A percentile compares a stretch with the other conserved stretches of the same genome.
Conservation (phyloP, 37 sponge, comb jelly and placozoan genomes). For the Hexactinellida sp. region DNA sequence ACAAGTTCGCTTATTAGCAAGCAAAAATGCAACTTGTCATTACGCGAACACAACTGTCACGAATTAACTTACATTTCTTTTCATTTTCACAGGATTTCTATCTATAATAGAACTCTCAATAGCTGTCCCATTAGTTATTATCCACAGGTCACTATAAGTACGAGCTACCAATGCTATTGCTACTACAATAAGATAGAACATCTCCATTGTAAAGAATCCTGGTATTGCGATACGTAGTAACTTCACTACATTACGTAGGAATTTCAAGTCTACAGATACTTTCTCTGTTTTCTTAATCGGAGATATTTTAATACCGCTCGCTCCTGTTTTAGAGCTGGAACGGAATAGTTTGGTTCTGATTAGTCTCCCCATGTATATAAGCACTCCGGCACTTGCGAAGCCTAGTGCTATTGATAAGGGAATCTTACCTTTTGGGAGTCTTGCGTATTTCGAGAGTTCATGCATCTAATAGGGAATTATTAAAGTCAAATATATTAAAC, state of each 20-base stretch:
- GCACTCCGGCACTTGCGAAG: not conserved
- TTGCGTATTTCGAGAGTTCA: not conserved
- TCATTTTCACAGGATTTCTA: slow-evolving; percentile 29
- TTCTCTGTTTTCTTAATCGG: slow-evolving; percentile 27
- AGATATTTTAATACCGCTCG: not conserved
- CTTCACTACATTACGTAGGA: slow-evolving; percentile 34
- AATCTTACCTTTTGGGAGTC: not conserved
- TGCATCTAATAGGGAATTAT: not conserved
- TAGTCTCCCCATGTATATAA: not conserved
- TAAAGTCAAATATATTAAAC: too few species aligned
- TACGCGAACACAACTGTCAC: too few species aligned
- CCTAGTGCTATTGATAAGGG: not conserved
- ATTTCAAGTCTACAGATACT: slow-evolving; percentile 56
- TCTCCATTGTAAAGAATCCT: slow-evolving; percentile 44
- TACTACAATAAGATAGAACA: slow-evolving; percentile 52
- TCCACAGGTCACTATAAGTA: slow-evolving; percentile 85
- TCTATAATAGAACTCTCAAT: slow-evolving; percentile 87
- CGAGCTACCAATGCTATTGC: slow-evolving; percentile 61
- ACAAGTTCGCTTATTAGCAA: too few species aligned
- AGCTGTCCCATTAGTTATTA: slow-evolving; percentile 81
- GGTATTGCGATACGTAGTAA: slow-evolving; percentile 54
- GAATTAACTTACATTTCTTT: slow-evolving; percentile 30
- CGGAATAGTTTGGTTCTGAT: not conserved
- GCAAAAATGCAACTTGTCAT: too few species aligned
- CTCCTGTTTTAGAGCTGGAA: not conserved